Evolutionary conservation across 2,113 vertebrate genomes (phyloP).

Genomic region (Oophaga pumilio): DNA sequence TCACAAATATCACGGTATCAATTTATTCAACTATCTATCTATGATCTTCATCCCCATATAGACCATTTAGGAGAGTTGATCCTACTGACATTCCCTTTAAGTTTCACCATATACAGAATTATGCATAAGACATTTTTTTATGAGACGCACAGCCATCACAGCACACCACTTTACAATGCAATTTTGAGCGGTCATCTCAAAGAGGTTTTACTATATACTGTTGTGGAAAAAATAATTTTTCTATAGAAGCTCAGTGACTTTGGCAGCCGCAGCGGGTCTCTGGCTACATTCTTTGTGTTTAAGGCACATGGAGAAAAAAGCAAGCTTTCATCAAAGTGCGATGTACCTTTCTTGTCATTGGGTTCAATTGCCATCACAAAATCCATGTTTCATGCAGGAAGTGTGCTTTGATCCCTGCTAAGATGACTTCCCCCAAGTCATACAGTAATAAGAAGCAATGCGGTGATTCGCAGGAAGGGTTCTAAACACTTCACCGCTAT

Average conservation of each 20-base stretch:
- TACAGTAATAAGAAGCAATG: constrained; percentile 29
- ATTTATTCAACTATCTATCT: too few relatives aligned
- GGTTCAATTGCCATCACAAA: constrained; percentile 36
- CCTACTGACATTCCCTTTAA: too few relatives aligned
- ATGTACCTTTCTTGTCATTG: constrained; percentile 15
- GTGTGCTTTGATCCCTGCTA: constrained; percentile 37
- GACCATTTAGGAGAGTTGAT: too few relatives aligned
- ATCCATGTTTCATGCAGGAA: constrained; percentile 8
- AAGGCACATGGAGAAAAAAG: constrained; percentile 46
- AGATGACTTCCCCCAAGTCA: constrained; percentile 28
- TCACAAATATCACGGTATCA: too few relatives aligned
- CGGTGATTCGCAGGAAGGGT: constrained; percentile 13
- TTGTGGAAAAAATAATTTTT: neutral
- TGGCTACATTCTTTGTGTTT: neutral
- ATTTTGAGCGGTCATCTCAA: too few relatives aligned
- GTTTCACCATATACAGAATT: too few relatives aligned
- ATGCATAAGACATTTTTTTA: too few relatives aligned
- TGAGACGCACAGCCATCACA: too few relatives aligned
- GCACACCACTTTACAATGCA: too few relatives aligned
- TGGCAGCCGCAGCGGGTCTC: neutral
- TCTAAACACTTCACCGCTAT: neutral
- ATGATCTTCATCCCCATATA: too few relatives aligned
- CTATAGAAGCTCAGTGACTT: neutral
- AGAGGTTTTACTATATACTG: neutral
- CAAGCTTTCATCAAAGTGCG: constrained; percentile 27